Evolutionary conservation across 2,888 invertebrate species (phyloP).

Genomic region (Sympetrum striolatum): DNA sequence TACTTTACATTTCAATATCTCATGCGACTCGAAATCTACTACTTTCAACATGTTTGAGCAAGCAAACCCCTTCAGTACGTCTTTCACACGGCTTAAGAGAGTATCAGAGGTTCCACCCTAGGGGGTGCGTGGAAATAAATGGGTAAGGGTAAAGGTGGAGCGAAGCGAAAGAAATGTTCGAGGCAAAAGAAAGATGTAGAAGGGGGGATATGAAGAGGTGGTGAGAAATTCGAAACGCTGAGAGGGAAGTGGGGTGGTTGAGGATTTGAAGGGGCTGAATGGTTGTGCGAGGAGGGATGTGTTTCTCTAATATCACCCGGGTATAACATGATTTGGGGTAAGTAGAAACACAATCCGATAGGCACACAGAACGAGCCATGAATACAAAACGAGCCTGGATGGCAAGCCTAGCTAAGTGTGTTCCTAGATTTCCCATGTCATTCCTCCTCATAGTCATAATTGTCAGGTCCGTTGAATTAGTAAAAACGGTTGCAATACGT

Average conservation of each 20-base stretch:
- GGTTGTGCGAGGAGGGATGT: neutral
- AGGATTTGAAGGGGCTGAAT: no score
- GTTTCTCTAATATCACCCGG: neutral
- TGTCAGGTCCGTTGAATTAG: no score
- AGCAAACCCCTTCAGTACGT: neutral
- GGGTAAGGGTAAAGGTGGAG: neutral
- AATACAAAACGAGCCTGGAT: neutral
- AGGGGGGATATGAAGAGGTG: neutral
- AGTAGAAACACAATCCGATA: slow-evolving; percentile 12
- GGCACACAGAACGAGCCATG: neutral
- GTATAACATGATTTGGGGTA: neutral
- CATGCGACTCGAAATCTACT: neutral
- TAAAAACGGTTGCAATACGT: no score
- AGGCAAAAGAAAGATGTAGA: neutral
- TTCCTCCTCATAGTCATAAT: neutral
- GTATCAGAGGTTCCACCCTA: no score
- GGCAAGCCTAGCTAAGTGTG: neutral
- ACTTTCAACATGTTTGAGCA: neutral
- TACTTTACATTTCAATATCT: neutral
- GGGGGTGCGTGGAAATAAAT: no score
- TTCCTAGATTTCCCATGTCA: neutral
- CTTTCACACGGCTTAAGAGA: neutral
- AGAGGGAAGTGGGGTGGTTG: no score
- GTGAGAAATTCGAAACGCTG: neutral
- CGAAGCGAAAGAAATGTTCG: neutral